Evolutionary conservation across 2,888 invertebrate genomes (phyloP).

Genomic region (Epinotia demarniana): DNA sequence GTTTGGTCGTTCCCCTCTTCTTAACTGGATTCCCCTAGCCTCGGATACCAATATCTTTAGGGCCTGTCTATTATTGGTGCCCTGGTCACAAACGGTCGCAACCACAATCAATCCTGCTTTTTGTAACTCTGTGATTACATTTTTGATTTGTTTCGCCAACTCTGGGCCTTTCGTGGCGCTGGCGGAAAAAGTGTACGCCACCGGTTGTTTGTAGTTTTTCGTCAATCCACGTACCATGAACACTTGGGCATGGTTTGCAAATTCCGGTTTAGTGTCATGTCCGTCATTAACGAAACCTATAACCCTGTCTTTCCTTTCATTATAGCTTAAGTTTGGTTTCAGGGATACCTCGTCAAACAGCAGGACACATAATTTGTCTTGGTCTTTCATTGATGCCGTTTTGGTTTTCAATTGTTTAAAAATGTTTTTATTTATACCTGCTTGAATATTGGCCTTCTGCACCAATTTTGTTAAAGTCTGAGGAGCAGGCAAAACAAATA

Average conservation of each 20-base stretch:
- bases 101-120: slow-evolving; percentile 49
- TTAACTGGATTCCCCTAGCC: no score
- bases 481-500: no score
- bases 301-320: slow-evolving; percentile 30
- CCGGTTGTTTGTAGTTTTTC: slow-evolving; percentile 42
- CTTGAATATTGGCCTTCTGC: no score
- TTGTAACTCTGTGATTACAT: slow-evolving; percentile 23
- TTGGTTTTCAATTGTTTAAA: slow-evolving; percentile 20
- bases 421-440: no score
- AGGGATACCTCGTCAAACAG: slow-evolving; percentile 45
- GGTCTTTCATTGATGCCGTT: neutral
- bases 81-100: slow-evolving; percentile 55
- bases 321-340: slow-evolving; percentile 31
- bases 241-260: slow-evolving; percentile 41
- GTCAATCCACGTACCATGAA: slow-evolving; percentile 44
- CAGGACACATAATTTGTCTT: slow-evolving; percentile 23
- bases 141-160: slow-evolving; percentile 43
- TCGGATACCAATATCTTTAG: no score
- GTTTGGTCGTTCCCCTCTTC: no score
- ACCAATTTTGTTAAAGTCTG: no score
- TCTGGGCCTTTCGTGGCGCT: neutral
- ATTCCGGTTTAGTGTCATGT: neutral
- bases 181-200: slow-evolving; percentile 21
- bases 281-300: slow-evolving; percentile 33
- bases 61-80: no score